Conservation (phyloP, 1,140 invertebrate genomes). For the Monomorium pharaonis region DNA sequence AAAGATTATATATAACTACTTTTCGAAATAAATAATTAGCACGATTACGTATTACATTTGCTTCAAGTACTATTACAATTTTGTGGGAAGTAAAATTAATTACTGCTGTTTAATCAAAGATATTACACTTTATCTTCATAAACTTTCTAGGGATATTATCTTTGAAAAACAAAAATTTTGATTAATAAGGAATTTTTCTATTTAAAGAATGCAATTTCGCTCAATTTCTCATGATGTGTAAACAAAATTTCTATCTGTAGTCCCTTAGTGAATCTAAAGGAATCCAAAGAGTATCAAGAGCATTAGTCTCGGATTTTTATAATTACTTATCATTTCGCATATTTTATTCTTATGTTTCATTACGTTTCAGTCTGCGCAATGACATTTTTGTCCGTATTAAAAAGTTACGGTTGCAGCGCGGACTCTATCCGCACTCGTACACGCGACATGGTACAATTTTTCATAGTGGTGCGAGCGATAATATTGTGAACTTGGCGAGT, state of each 20-base stretch:
- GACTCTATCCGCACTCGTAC: neutral
- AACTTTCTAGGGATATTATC: neutral
- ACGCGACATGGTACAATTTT: slow-evolving; percentile 36
- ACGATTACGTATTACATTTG: neutral
- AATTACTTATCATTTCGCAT: slow-evolving; percentile 3
- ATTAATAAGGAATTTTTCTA: neutral
- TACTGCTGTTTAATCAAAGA: neutral
- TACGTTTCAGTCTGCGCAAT: neutral
- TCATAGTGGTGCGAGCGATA: slow-evolving; percentile 48
- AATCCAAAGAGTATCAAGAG: neutral
- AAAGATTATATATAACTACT: neutral
- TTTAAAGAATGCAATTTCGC: neutral
- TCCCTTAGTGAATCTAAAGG: neutral
- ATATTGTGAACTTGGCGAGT: slow-evolving; percentile 57
- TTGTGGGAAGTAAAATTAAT: neutral
- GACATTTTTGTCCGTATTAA: slow-evolving; percentile 18
- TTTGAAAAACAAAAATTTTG: neutral
- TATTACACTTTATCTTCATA: neutral
- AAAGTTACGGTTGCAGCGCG: slow-evolving; percentile 27
- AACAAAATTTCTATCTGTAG: neutral
- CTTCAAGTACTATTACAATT: neutral
- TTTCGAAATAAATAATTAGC: neutral
- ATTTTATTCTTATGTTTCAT: neutral
- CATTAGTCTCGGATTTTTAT: neutral
- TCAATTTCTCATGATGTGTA: neutral